Evolutionary conservation across 2,113 vertebrate genomes (phyloP).

Genomic region (Hyperoodon ampullatus): DNA sequence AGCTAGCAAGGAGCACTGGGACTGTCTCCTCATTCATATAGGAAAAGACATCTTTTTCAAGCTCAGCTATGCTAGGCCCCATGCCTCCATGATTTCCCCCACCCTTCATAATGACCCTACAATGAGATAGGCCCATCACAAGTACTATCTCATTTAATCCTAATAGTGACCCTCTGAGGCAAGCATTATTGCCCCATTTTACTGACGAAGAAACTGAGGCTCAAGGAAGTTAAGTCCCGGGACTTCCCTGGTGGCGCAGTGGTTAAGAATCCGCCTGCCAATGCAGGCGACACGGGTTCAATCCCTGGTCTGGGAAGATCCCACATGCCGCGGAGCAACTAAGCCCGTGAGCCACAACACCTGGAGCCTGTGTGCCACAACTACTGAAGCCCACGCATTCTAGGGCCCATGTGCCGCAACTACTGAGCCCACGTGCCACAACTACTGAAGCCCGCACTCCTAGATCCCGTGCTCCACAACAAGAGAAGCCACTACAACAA

Average conservation of each 20-base stretch:
- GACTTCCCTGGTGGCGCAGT: too few relatives aligned
- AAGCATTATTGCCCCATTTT: background rate
- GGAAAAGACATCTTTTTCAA: background rate
- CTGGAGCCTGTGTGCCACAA: too few relatives aligned
- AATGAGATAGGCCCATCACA: background rate
- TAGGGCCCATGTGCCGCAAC: too few relatives aligned
- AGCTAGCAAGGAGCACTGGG: background rate
- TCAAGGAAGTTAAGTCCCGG: background rate
- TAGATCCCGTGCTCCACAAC: too few relatives aligned
- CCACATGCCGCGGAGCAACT: too few relatives aligned
- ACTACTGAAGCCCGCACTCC: too few relatives aligned
- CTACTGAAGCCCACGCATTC: too few relatives aligned
- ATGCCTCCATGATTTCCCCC: background rate
- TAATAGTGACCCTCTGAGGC: background rate
- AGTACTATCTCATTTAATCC: background rate
- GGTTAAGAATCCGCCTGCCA: too few relatives aligned
- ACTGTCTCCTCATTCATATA: background rate
- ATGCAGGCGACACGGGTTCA: too few relatives aligned
- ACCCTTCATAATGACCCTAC: background rate
- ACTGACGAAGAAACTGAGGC: background rate
- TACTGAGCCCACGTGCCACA: rapidly evolving
- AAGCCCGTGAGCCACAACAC: too few relatives aligned
- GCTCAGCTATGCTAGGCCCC: background rate
- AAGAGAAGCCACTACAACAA: too few relatives aligned
- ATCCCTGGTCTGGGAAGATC: too few relatives aligned